Conservation (phyloP, 2,888 invertebrate genomes). For the Eristalinus aeneus region DNA sequence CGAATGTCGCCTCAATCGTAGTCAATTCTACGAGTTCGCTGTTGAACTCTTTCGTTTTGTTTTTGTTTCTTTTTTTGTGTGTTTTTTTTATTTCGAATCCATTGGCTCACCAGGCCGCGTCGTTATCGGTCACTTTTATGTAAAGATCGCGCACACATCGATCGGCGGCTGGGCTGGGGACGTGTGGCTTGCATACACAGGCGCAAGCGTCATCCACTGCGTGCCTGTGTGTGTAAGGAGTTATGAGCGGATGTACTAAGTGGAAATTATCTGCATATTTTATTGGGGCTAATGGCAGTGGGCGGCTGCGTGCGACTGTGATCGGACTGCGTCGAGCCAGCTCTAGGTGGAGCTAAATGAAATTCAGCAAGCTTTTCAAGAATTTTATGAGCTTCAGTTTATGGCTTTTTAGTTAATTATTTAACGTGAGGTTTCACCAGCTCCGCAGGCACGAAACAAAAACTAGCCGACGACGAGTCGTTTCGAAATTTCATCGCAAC, state of each 20-base stretch:
- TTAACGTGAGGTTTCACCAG: background rate
- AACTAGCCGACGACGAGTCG: background rate
- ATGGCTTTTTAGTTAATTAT: slow-evolving; percentile 10
- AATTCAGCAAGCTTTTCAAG: slow-evolving; percentile 43
- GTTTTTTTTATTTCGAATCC: slow-evolving; percentile 19
- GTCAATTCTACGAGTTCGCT: slow-evolving; percentile 53
- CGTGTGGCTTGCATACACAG: background rate
- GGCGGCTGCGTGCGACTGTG: background rate
- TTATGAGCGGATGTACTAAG: slow-evolving; percentile 70
- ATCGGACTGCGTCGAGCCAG: background rate
- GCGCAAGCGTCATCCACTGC: background rate
- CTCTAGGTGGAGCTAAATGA: slow-evolving; percentile 36
- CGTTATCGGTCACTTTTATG: slow-evolving; percentile 61
- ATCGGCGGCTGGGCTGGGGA: background rate
- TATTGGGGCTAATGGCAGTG: slow-evolving; percentile 68
- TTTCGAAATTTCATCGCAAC: background rate
- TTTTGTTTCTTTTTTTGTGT: background rate
- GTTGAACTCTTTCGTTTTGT: slow-evolving; percentile 71
- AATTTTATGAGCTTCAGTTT: slow-evolving; percentile 14
- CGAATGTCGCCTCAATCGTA: slow-evolving; percentile 39
- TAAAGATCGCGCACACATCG: slow-evolving; percentile 43
- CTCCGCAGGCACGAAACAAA: background rate
- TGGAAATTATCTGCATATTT: slow-evolving; percentile 69
- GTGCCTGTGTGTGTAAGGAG: slow-evolving; percentile 47
- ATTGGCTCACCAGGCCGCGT: slow-evolving; percentile 34